phyloP scores from a whole-genome alignment of 2,888 invertebrate genomes.

The Drosophila antonietae region DNA sequence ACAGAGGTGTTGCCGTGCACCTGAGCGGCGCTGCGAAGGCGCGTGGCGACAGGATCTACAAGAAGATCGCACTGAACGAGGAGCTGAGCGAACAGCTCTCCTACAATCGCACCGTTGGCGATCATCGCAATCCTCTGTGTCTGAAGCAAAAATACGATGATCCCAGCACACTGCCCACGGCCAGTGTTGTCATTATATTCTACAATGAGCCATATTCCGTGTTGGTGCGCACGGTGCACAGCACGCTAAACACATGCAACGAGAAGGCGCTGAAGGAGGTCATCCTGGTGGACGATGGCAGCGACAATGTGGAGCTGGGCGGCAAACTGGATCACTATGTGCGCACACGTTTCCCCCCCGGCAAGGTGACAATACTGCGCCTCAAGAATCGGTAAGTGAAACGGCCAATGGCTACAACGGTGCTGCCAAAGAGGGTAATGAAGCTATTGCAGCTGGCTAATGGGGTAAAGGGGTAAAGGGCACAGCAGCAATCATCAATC shows the following conservation, averaged over 20 bases:
- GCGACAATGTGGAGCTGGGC: conserved; percentile 90
- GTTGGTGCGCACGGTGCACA: conserved; percentile 90
- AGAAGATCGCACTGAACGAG: conserved; percentile 94
- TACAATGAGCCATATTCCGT: conserved; percentile 96
- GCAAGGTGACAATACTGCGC: conserved; percentile 90
- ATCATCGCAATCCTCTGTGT: conserved; percentile 83
- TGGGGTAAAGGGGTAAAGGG: conserved; percentile 16
- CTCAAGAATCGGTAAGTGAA: conserved; percentile 88
- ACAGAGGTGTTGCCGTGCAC: conserved; percentile 88
- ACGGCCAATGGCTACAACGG: background rate
- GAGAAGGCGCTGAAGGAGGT: conserved; percentile 91
- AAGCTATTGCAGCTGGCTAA: background rate
- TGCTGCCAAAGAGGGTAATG: background rate
- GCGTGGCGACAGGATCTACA: conserved; percentile 89
- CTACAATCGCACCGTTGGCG: conserved; percentile 89
- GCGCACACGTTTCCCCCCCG: conserved; percentile 88
- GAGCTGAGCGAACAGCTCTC: conserved; percentile 95
- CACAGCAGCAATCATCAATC: background rate
- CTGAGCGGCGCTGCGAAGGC: conserved; percentile 88
- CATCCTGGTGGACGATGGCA: conserved; percentile 97
- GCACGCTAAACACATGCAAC: conserved; percentile 90
- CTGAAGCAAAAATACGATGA: conserved; percentile 85
- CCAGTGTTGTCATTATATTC: conserved; percentile 94
- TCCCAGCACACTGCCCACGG: conserved; percentile 87
- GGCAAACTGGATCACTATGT: conserved; percentile 93